Base-by-base conservation (phyloP, 2,113 vertebrate genomes). In the Piprites chloris region DNA sequence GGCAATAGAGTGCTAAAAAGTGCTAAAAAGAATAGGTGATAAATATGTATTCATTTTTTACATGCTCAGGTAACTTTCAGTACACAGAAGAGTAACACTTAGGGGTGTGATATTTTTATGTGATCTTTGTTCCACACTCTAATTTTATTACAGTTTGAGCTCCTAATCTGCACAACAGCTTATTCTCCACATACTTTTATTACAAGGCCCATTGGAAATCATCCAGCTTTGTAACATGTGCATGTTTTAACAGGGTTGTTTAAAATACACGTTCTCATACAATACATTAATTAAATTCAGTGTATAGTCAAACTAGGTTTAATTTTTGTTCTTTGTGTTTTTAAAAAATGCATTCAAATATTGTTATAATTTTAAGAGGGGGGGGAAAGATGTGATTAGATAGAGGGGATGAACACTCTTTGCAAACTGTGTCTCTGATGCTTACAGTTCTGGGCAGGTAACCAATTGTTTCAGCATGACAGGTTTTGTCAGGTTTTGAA, bases 401-500 rank as follows among this genome's bases (percentile, higher is more conserved):
- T 63, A 55, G 72, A 87, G 62, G 27, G 9, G 35, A 13, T 0
- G 9, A 95, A 41, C 14, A 42, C 50, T 72, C 52, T 82, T 67
- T 74, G 47, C 71, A 89, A 72, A 91, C 77, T 59, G 15, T 91
- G 39, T 96, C 8, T 1, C 37, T 85, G 50, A 79, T 55, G 69
- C 67, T 87, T 90, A 56, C 67, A 80, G 82, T 87, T 80, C 35
- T 55, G 66, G 91, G 88, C 88, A 93, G 80, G 90, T 95, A 91
- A 95, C 55, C 53, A 79, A 35, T 74, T 87, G 82, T 94, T 96
- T 93, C 77, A 94, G 17, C 81, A 27, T 2, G 27, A 75, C 83
- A 96, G 78, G 85, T 87, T 96, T 83, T 92, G 82, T 92, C 90
- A 95, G 66, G 88, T 91, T 91, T 96, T 95, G 76, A 96, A 92